Evolutionary conservation across 2,888 invertebrate genomes (phyloP).

Genomic region (Chamaedrilus cognettii): DNA sequence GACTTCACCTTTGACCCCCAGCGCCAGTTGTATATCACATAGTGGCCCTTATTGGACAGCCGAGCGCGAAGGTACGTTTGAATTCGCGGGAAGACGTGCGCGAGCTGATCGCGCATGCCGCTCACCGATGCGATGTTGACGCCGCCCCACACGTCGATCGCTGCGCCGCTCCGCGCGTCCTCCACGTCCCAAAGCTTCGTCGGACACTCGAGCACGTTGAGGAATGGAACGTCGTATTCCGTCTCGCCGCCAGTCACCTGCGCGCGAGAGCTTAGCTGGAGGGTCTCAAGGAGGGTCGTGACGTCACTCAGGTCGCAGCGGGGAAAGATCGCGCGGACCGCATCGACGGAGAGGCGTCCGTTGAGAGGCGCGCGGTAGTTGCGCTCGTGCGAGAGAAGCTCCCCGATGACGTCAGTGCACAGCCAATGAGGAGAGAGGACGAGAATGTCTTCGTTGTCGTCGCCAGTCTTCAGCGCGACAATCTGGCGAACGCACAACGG

Average conservation of each 20-base stretch:
- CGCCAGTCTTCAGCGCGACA: conserved; percentile 65
- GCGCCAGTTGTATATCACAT: conserved; percentile 73
- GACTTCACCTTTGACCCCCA: conserved; percentile 73
- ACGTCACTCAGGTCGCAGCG: conserved; percentile 72
- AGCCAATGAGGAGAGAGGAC: conserved; percentile 72
- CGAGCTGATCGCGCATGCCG: conserved; percentile 65
- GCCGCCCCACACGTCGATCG: conserved; percentile 2
- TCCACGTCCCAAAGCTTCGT: conserved; percentile 70
- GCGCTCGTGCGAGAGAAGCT: conserved; percentile 64
- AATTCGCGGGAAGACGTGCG: conserved; percentile 72
- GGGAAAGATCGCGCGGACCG: conserved; percentile 73
- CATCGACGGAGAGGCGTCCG: conserved; percentile 73
- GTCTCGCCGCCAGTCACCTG: conserved; percentile 72
- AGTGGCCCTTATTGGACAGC: conserved; percentile 57
- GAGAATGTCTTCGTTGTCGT: conserved; percentile 65
- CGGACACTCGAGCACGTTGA: conserved; percentile 68
- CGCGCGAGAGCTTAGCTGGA: conserved; percentile 72
- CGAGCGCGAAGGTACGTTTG: conserved; percentile 67
- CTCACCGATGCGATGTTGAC: conserved; percentile 11
- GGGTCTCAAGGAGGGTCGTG: conserved; percentile 69
- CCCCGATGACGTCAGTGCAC: conserved; percentile 70
- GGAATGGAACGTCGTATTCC: conserved; percentile 76
- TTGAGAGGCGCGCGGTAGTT: conserved; percentile 57
- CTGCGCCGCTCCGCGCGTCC: conserved; percentile 41
- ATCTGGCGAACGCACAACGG: conserved; percentile 62